These are phyloP conservation scores for Chrysolina haemoptera DNA, from an alignment of 2,888 invertebrate genomes.

Conservation along the genomic window DNA sequence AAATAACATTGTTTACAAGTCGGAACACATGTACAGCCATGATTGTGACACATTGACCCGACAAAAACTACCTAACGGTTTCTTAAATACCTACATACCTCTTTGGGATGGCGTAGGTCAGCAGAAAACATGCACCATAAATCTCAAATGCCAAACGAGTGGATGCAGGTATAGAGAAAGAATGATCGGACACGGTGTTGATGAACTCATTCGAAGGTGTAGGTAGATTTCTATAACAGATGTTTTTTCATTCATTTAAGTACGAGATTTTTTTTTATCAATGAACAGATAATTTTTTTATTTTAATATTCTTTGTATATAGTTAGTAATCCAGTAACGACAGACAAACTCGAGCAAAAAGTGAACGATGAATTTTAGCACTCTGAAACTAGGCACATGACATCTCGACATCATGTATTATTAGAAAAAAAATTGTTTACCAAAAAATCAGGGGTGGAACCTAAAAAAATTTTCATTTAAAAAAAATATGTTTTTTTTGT, in stretches of 20 bases:
- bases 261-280: background rate
- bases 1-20: slow-evolving; percentile 33
- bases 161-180: background rate
- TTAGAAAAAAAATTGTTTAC: too few species aligned
- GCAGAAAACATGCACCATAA: slow-evolving; percentile 8
- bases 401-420: too few species aligned
- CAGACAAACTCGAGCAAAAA: too few species aligned
- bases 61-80: background rate
- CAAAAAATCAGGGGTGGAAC: too few species aligned
- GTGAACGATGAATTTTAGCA: too few species aligned
- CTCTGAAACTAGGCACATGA: too few species aligned
- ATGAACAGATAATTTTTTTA: background rate
- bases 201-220: background rate
- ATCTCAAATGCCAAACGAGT: background rate
- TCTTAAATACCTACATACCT: slow-evolving; percentile 9
- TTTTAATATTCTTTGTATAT: too few species aligned
- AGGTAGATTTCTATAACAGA: background rate
- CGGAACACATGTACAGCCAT: slow-evolving; percentile 24
- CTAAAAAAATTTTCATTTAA: too few species aligned
- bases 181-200: background rate
- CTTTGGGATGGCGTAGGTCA: background rate
- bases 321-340: too few species aligned
- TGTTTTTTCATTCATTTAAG: background rate
- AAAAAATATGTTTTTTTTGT: too few species aligned
- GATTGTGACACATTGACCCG: slow-evolving; percentile 43